Percentiles rank a stretch among this genome's conserved stretches.
These are phyloP conservation scores for Microchirus variegatus DNA, from an alignment of 2,797 vertebrate species.

Conservation along the genomic window DNA sequence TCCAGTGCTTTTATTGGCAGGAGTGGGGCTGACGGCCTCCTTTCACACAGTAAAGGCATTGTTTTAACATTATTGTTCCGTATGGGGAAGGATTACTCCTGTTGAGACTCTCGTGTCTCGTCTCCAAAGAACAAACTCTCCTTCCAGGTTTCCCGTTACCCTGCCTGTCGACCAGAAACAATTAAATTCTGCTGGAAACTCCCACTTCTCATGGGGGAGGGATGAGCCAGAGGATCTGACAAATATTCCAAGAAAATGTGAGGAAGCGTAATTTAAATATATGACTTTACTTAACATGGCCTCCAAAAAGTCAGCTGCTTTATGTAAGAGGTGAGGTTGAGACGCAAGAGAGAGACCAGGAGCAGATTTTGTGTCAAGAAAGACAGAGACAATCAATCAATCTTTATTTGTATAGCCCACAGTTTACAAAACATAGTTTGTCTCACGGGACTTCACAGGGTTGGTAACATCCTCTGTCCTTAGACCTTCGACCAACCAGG, in stretches of 20 bases:
- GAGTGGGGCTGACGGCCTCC: constrained; percentile 6
- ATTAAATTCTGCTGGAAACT: constrained; percentile 12
- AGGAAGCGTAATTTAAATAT: not conserved
- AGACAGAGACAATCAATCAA: no score
- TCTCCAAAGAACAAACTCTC: constrained; percentile 37
- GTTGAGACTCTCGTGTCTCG: constrained; percentile 37
- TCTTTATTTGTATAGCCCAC: no score
- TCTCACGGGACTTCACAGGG: no score
- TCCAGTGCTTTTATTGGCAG: constrained; percentile 1
- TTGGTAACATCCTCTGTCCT: no score
- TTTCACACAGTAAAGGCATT: constrained; percentile 40
- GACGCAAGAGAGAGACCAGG: no score
- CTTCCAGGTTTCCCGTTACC: constrained; percentile 1
- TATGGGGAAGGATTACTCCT: constrained; percentile 24
- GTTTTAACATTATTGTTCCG: constrained; percentile 37
- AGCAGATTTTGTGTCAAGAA: no score
- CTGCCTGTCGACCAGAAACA: constrained; percentile 9
- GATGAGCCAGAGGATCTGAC: constrained; percentile 17
- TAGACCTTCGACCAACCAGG: no score
- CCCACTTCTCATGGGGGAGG: not conserved
- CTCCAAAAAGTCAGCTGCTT: no score
- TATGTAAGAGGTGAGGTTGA: no score
- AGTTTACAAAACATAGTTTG: no score
- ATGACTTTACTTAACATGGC: not conserved
- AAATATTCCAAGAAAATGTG: not conserved